Conservation (phyloP, 2,888 invertebrate species). For the Sympetrum striolatum region DNA sequence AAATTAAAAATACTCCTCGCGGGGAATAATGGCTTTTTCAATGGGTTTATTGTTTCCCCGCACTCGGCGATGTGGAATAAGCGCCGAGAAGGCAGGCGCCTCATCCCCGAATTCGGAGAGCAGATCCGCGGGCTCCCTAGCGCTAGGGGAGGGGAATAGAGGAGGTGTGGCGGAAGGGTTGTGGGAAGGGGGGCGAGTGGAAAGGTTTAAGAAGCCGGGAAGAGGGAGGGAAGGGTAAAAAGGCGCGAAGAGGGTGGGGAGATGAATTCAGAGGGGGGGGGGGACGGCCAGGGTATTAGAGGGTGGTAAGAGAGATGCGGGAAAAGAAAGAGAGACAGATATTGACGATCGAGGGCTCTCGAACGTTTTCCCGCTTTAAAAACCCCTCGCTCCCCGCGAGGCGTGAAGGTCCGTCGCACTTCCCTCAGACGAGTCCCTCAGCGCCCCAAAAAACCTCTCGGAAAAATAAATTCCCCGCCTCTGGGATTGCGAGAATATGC, state of each 20-base stretch:
- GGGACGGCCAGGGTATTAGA: background rate
- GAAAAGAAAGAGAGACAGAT: background rate
- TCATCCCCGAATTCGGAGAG: conserved; percentile 3
- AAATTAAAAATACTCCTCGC: conserved; percentile 43
- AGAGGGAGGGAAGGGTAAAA: no score
- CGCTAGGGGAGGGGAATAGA: background rate
- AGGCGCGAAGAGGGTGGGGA: no score
- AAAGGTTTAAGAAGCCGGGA: no score
- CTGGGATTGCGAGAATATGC: background rate
- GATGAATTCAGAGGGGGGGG: background rate
- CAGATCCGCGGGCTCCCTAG: background rate
- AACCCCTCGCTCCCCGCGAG: background rate
- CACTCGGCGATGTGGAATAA: conserved; percentile 32
- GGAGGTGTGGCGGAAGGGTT: background rate
- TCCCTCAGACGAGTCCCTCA: background rate
- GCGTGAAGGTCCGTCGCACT: background rate
- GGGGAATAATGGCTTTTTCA: conserved; percentile 41
- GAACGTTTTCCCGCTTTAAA: background rate
- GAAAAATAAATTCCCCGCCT: background rate
- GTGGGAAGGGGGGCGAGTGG: no score
- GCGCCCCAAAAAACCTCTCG: background rate
- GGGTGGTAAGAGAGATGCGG: background rate
- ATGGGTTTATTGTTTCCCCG: conserved; percentile 43
- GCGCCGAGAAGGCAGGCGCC: conserved; percentile 30
- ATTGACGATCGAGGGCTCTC: conserved; percentile 34